phyloP scores from a whole-genome alignment of 2,113 vertebrate species.

The Galbula dea region DNA sequence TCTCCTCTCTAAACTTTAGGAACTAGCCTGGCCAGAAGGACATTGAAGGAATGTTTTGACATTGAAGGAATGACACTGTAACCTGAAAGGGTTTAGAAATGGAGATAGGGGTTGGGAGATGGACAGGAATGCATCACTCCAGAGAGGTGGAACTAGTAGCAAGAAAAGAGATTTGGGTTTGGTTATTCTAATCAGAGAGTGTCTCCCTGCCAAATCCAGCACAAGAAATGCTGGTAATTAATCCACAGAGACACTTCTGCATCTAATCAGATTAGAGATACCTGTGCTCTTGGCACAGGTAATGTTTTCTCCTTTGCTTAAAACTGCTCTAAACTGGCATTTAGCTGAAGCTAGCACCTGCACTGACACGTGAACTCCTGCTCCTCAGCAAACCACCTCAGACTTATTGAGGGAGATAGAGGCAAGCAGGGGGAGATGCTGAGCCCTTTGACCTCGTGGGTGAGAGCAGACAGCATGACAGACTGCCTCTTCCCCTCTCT shows the following conservation, averaged over 20 bases:
- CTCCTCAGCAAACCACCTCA: not conserved
- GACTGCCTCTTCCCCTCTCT: not conserved
- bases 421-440: not conserved
- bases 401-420: not conserved
- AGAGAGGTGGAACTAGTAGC: not conserved
- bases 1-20: not conserved
- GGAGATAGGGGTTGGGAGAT: not conserved
- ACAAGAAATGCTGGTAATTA: slow-evolving; percentile 57
- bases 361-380: not conserved
- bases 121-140: not conserved
- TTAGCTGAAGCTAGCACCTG: not conserved
- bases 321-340: slow-evolving; percentile 38
- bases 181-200: not conserved
- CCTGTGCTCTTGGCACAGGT: slow-evolving; percentile 38
- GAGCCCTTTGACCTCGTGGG: not conserved
- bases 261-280: slow-evolving; percentile 42
- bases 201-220: slow-evolving; percentile 6
- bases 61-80: not conserved
- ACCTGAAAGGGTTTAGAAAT: not conserved
- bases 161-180: no score
- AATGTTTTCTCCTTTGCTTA: slow-evolving; percentile 1
- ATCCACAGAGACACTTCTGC: slow-evolving; percentile 40
- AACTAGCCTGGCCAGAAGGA: not conserved
- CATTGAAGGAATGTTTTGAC: no score
- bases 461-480: not conserved